phyloP scores from a whole-genome alignment of 2,888 invertebrate genomes.

The Emesis russula region DNA sequence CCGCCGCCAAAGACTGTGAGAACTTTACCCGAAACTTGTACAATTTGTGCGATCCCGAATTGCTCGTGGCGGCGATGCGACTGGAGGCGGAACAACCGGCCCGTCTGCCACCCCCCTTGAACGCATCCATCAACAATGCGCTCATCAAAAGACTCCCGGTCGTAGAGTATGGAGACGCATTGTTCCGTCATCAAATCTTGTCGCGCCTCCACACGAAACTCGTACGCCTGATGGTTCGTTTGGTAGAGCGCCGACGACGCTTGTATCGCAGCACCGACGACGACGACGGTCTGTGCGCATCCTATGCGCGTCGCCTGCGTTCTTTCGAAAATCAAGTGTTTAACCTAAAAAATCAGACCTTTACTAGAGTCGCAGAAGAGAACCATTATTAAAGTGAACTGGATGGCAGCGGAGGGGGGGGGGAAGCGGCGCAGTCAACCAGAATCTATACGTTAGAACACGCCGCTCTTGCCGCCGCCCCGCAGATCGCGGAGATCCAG shows the following conservation, averaged over 20 bases:
- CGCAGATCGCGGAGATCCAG: too few relatives aligned
- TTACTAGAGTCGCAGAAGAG: slow-evolving; percentile 8
- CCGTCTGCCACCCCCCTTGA: background rate
- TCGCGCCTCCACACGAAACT: slow-evolving; percentile 18
- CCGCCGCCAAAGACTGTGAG: background rate
- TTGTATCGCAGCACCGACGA: too few relatives aligned
- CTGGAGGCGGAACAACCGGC: slow-evolving; percentile 2
- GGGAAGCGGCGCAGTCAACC: too few relatives aligned
- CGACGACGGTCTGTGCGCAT: too few relatives aligned
- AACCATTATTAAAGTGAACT: too few relatives aligned
- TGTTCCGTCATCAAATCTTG: slow-evolving; percentile 20
- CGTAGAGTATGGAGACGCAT: slow-evolving; percentile 19
- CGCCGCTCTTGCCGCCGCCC: too few relatives aligned
- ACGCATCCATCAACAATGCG: background rate
- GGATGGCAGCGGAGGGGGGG: too few relatives aligned
- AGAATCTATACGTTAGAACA: too few relatives aligned
- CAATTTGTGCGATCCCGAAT: slow-evolving; percentile 9
- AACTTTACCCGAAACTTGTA: slow-evolving; percentile 11
- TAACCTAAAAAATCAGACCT: slow-evolving; percentile 10
- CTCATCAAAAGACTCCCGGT: background rate
- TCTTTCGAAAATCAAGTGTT: slow-evolving; percentile 10
- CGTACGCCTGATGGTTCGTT: slow-evolving; percentile 3
- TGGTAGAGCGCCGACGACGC: too few relatives aligned
- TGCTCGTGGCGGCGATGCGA: slow-evolving; percentile 1
- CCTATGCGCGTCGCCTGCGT: background rate